phyloP scores from a whole-genome alignment of 2,113 vertebrate genomes.

The Paracanthobrama guichenoti region DNA sequence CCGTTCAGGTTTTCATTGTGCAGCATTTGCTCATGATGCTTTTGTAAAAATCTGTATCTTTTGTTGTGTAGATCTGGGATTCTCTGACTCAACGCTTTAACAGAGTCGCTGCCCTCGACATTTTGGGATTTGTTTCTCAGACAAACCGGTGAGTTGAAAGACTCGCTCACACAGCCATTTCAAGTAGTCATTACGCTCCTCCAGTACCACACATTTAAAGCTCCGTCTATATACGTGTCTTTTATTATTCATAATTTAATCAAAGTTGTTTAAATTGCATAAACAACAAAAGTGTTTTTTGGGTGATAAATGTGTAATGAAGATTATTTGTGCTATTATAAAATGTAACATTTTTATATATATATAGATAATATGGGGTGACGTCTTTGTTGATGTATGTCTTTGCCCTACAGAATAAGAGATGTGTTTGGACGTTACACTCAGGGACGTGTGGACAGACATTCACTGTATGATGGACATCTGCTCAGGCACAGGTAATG shows the following conservation, averaged over 20 bases:
- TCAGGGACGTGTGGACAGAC: background rate
- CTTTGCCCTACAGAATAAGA: background rate
- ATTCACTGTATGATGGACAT: background rate
- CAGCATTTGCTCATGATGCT: no score
- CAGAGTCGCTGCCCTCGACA: slow-evolving; percentile 89
- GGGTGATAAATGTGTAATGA: no score
- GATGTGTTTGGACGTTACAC: background rate
- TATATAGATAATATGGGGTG: background rate
- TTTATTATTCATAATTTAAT: no score
- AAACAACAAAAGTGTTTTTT: no score
- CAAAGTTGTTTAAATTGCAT: no score
- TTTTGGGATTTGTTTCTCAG: slow-evolving; percentile 90
- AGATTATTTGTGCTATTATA: background rate
- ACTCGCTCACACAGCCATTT: no score
- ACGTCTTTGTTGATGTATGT: background rate
- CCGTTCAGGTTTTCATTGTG: background rate
- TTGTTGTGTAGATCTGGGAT: slow-evolving; percentile 68
- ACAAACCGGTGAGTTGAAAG: no score
- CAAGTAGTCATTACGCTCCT: no score
- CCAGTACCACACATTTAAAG: no score
- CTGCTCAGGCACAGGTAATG: background rate
- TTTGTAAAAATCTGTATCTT: background rate
- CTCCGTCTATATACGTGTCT: no score
- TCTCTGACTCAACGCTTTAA: slow-evolving; percentile 87
- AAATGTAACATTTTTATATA: background rate